phyloP scores from a whole-genome alignment of 2,888 invertebrate genomes.

The Mayetiola destructor region DNA sequence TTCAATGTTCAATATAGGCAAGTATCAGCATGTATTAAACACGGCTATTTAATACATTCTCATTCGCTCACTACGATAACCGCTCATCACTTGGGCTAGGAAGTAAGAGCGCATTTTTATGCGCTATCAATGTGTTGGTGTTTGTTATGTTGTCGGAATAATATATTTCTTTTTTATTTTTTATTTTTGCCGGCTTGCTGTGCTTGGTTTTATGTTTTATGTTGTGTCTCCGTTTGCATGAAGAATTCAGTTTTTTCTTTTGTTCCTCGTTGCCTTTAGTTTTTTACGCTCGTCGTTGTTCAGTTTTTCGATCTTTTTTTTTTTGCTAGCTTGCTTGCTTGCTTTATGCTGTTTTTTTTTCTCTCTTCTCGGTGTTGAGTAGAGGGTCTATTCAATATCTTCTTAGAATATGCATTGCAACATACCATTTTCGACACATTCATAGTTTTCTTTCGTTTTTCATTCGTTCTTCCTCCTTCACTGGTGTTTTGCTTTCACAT shows the following conservation, averaged over 20 bases:
- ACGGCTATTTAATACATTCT: slow-evolving; percentile 1
- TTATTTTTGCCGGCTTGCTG: slow-evolving; percentile 4
- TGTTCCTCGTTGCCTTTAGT: too few species aligned
- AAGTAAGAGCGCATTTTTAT: slow-evolving; percentile 1
- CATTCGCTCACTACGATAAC: neutral
- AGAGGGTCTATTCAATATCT: too few species aligned
- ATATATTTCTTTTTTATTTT: slow-evolving; percentile 9
- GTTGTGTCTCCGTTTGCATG: neutral
- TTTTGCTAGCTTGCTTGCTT: too few species aligned
- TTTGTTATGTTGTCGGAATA: neutral
- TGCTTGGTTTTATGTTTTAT: slow-evolving; percentile 1
- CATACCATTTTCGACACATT: neutral
- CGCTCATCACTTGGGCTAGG: neutral
- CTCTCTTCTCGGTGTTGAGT: too few species aligned
- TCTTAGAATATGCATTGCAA: neutral
- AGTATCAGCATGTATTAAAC: neutral
- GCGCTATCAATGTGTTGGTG: neutral
- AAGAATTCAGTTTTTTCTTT: neutral
- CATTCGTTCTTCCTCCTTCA: neutral
- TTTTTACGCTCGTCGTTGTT: neutral
- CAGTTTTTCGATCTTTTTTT: too few species aligned
- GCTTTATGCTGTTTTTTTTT: too few species aligned
- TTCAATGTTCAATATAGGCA: too few species aligned
- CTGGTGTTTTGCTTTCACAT: neutral
- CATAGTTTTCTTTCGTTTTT: too few species aligned